Percentiles rank a stretch among this genome's conserved stretches.
Conservation (phyloP, 2,113 vertebrate species). For the Zootoca vivipara region DNA sequence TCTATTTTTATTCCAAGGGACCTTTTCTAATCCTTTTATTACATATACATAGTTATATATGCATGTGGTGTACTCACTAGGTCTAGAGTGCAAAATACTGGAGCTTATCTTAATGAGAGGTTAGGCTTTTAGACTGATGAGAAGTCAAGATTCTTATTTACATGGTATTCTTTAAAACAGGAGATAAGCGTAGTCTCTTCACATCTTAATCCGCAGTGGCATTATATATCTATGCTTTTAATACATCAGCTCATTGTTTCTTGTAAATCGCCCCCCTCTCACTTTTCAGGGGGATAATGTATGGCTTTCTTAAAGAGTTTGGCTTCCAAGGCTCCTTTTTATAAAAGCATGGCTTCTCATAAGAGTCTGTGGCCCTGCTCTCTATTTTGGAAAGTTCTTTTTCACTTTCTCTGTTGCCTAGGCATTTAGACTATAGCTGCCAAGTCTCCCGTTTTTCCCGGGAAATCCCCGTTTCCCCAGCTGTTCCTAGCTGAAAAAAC, state of each 20-base stretch:
- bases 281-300: not conserved
- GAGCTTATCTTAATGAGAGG: not conserved
- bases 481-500: no score
- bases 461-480: no score
- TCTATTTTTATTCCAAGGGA: not conserved
- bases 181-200: not conserved
- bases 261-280: not conserved
- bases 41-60: not conserved
- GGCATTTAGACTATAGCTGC: no score
- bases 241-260: not conserved
- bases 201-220: not conserved
- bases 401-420: no score
- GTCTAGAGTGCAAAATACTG: not conserved
- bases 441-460: no score
- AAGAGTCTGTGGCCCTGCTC: no score
- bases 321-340: not conserved
- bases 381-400: no score
- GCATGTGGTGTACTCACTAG: not conserved
- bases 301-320: not conserved
- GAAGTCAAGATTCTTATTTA: not conserved
- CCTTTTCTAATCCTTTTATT: conserved; percentile 1
- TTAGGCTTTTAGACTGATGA: not conserved
- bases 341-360: no score
- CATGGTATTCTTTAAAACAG: not conserved
- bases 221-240: not conserved